phyloP scores from a whole-genome alignment of 2,888 invertebrate species.

The Tholera decimalis region DNA sequence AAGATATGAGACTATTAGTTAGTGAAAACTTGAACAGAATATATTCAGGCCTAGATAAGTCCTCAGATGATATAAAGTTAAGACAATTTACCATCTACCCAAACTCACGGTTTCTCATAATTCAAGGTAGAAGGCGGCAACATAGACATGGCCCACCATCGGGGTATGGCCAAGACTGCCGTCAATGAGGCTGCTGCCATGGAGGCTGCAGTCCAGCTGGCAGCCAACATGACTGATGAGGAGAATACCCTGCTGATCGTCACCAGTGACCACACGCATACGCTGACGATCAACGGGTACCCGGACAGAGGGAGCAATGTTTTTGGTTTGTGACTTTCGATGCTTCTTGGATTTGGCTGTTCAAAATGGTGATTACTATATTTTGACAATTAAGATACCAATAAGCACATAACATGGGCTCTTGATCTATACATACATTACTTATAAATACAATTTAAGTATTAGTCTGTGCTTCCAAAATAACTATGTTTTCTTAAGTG shows the following conservation, averaged over 20 bases:
- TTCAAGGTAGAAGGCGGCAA: conserved; percentile 95
- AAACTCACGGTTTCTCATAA: conserved; percentile 1
- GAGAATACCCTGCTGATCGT: conserved; percentile 96
- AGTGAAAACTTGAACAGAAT: too few relatives aligned
- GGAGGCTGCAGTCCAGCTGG: conserved; percentile 94
- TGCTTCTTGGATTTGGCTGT: background rate
- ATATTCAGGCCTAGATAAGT: too few relatives aligned
- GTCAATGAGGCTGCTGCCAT: conserved; percentile 95
- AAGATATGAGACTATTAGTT: too few relatives aligned
- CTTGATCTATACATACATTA: too few relatives aligned
- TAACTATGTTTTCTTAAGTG: too few relatives aligned
- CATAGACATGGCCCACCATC: conserved; percentile 97
- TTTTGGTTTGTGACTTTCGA: conserved; percentile 89
- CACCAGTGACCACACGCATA: conserved; percentile 96
- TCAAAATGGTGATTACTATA: too few relatives aligned
- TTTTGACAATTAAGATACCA: too few relatives aligned
- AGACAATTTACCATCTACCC: background rate
- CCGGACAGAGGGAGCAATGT: conserved; percentile 93
- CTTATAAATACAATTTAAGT: too few relatives aligned
- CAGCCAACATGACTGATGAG: conserved; percentile 91
- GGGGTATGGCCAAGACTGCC: conserved; percentile 94
- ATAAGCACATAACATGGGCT: too few relatives aligned
- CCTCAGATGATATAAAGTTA: background rate
- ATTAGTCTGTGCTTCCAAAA: too few relatives aligned
- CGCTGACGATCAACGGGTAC: conserved; percentile 95